Base-by-base conservation (phyloP, 2,113 vertebrate species). In the Salminus brasiliensis region DNA sequence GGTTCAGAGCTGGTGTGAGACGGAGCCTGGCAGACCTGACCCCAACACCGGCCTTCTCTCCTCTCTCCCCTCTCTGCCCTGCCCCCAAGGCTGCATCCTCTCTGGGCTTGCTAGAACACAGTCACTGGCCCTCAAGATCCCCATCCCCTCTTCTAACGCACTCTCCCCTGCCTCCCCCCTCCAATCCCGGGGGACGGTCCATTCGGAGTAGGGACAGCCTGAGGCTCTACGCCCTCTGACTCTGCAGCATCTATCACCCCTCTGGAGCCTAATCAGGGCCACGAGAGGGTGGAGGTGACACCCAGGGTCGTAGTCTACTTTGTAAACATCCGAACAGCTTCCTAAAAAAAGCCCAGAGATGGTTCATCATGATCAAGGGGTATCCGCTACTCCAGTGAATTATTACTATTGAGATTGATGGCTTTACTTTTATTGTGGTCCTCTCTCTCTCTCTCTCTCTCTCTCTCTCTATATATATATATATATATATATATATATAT, bases 1-100 rank as follows among this genome's bases (percentile, higher is more conserved):
- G 87, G 90, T 93, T 92, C 93, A 93, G 89, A 90, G 88, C 78
- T 78, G 86, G 86, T 89, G 78, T 87, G 87, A 93, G 89, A 91
- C 87, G 91, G 89, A 92, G 93, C 91, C 91, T 84, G 86, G 87
- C 90, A 80, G 87, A 91, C 89, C 80, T 92, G 94, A 95, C 93
- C 95, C 89, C 89, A 89, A 91, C 94, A 91, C 85, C 92, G 81
- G 93, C 93, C 95, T 93, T 92, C 93, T 95, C 93, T 92, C 94
- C 90, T 93, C 93, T 91, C 76, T n/a, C n/a, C n/a, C n/a, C n/a
- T n/a, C n/a, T 87, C 13, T 52, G 72, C 90, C 91, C 90, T 93
- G 88, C 79, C 88, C 93, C 94, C 87, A 66, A 90, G 95, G 78
- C 78, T 79, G 94, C 94, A 93, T 85, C 91, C 85, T 90, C 90